These are phyloP conservation scores for Anisognathus igniventris DNA, from an alignment of 2,797 vertebrate genomes.

Conservation along the genomic window DNA sequence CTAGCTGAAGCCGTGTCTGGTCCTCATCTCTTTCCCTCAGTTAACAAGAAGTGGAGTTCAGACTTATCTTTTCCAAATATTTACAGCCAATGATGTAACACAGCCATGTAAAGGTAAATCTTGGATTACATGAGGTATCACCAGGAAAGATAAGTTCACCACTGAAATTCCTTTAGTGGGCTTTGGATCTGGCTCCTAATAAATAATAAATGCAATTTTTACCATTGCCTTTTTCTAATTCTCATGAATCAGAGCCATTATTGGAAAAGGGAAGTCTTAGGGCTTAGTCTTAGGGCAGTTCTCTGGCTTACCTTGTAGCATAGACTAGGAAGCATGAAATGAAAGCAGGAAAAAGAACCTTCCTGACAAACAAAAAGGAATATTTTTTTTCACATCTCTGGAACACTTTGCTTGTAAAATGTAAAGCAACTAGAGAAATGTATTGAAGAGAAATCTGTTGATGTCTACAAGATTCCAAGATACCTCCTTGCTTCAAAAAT, in stretches of 20 bases:
- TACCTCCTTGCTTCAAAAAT: background rate
- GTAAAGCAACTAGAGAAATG: background rate
- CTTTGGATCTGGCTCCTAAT: background rate
- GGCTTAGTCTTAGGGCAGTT: background rate
- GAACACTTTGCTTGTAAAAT: background rate
- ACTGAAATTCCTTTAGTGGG: background rate
- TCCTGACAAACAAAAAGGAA: background rate
- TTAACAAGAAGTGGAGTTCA: background rate
- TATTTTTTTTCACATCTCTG: background rate
- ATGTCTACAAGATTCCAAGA: background rate
- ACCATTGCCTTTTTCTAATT: background rate
- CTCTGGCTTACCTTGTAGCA: background rate
- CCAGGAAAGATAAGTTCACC: background rate
- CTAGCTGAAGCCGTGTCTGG: background rate
- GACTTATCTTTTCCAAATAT: background rate
- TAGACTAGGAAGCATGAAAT: background rate
- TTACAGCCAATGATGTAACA: background rate
- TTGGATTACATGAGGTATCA: background rate
- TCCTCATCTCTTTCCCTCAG: background rate
- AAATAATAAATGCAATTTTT: background rate
- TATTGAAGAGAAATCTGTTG: background rate
- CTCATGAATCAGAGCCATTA: background rate
- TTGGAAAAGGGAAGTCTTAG: background rate
- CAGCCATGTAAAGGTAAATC: background rate
- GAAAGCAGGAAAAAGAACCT: background rate